A percentile compares a stretch with the other conserved stretches of the same genome.
Evolutionary conservation across 2,888 invertebrate genomes (phyloP).

Genomic region (Sarcophaga variegata): DNA sequence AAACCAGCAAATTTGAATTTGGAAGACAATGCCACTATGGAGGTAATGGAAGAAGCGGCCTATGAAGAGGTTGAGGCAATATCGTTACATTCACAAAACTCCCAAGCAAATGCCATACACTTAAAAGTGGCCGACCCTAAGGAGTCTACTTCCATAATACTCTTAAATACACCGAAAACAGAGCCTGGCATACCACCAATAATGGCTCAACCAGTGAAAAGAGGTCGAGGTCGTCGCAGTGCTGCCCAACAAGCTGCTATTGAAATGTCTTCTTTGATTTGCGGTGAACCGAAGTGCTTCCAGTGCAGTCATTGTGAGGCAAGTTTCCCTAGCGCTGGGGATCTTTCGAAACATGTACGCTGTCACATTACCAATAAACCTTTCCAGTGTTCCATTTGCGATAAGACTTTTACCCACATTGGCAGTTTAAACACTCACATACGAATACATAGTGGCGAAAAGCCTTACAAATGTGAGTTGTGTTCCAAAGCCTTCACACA

Average conservation of each 20-base stretch:
- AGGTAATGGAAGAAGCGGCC: constrained; percentile 64
- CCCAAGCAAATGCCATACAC: constrained; percentile 61
- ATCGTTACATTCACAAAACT: constrained; percentile 55
- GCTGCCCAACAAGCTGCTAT: constrained; percentile 72
- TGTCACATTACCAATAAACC: constrained; percentile 82
- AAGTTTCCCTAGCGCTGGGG: constrained; percentile 81
- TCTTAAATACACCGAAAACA: constrained; percentile 71
- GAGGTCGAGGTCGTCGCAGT: constrained; percentile 77
- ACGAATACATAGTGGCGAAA: constrained; percentile 81
- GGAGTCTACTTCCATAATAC: constrained; percentile 78
- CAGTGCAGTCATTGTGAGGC: constrained; percentile 81
- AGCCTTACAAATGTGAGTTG: constrained; percentile 81
- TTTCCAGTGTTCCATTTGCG: constrained; percentile 81
- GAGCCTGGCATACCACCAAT: constrained; percentile 17
- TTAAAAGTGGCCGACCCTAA: constrained; percentile 73
- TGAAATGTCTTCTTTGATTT: constrained; percentile 70
- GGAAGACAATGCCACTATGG: constrained; percentile 51
- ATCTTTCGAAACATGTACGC: constrained; percentile 82
- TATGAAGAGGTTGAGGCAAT: constrained; percentile 70
- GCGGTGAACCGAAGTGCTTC: constrained; percentile 77
- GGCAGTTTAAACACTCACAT: constrained; percentile 82
- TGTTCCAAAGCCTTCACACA: constrained; percentile 81
- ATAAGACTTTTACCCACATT: constrained; percentile 81
- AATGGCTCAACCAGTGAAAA: constrained; percentile 69
- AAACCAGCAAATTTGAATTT: constrained; percentile 28